Base-by-base conservation (phyloP, 2,113 vertebrate genomes). In the Parus major region DNA sequence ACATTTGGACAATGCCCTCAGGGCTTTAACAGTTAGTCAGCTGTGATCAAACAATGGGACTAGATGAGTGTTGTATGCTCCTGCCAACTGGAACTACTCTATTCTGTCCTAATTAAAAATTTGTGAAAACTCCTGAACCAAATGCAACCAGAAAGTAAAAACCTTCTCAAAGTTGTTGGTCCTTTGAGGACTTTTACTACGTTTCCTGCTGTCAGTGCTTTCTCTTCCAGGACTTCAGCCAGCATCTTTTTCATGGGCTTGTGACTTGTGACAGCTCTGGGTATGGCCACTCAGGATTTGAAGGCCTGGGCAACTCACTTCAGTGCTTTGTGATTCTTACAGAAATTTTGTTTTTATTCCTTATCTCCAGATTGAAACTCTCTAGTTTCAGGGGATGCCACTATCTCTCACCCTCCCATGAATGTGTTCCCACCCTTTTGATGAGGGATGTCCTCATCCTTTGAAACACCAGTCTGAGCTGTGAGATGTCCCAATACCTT, bases 241-340 rank as follows among this genome's bases (percentile, higher is more conserved):
- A 49, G 36, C 39, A 28, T 46, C 20, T 1, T 0, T 75, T 75
- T 84, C 15, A 31, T 0, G 0, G 20, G 35, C 23, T 71, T 71
- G 6, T 47, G 25, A 29, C 19, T 31, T 72, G 33, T 60, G 36
- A 39, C 36, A 39, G 21, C 21, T 73, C 35, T 39, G 5, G 3
- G 3, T 27, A 35, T 27, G 41, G 41, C 35, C 24, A 17, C 23
- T 55, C 27, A 50, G 14, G 8, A 50, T 56, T 44, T 50, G 59
- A 55, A 61, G 10, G 24, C 16, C 11, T 57, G 9, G 24, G 22
- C 36, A 47, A 17, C 15, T 11, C 23, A 13, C 11, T 44, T 50
- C 28, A 27, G 10, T 52, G 39, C 29, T 35, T 70, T 0, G 0
- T 76, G 29, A 41, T 41, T 44, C 44, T 64, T 42, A 42, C 11